Conservation (phyloP, 2,888 invertebrate species). For the Leptinotarsa peninsularis region DNA sequence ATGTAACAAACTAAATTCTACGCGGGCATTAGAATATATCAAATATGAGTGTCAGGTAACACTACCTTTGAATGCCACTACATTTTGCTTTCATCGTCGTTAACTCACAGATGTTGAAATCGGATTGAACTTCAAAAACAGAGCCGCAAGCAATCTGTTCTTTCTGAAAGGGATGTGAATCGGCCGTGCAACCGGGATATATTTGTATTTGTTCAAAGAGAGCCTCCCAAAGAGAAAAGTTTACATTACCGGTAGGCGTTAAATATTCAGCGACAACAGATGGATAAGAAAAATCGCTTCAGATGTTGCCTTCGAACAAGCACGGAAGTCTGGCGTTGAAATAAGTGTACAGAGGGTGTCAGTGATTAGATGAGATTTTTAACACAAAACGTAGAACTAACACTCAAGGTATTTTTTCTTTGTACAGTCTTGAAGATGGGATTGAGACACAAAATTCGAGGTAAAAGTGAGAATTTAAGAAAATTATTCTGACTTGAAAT, state of each 20-base stretch:
- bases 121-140: constrained; percentile 22
- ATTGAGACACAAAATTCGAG: too few species aligned
- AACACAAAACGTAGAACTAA: too few species aligned
- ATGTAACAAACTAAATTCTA: too few species aligned
- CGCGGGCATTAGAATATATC: too few species aligned
- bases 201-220: constrained; percentile 47
- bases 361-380: too few species aligned
- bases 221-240: constrained; percentile 44
- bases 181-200: constrained; percentile 30
- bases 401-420: too few species aligned
- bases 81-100: constrained; percentile 1
- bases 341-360: too few species aligned
- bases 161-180: constrained; percentile 31
- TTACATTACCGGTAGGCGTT: constrained; percentile 48
- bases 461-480: too few species aligned
- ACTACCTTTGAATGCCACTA: constrained; percentile 5
- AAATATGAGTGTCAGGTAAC: too few species aligned
- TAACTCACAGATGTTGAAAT: constrained; percentile 5
- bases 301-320: not conserved
- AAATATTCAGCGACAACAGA: constrained; percentile 47
- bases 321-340: not conserved
- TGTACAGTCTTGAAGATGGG: too few species aligned
- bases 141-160: constrained; percentile 24
- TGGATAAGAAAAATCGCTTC: constrained; percentile 38
- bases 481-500: too few species aligned